phyloP scores from a whole-genome alignment of 2,797 vertebrate species.

The Brotula barbata region DNA sequence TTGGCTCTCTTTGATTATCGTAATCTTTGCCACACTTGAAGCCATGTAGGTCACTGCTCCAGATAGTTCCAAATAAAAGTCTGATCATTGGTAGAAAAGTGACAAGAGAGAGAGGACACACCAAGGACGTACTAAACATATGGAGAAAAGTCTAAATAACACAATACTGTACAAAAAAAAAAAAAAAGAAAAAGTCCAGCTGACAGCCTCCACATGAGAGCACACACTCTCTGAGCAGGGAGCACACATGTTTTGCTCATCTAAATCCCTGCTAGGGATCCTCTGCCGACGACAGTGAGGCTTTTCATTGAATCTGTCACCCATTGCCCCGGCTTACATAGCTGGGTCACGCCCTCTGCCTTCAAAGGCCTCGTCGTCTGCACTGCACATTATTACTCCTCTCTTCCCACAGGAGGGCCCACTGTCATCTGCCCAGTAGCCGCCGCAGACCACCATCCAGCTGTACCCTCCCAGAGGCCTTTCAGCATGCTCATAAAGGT shows the following conservation, averaged over 20 bases:
- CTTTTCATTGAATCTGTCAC: conserved; percentile 57
- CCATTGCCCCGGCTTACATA: conserved; percentile 52
- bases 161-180: neutral
- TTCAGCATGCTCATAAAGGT: conserved; percentile 65
- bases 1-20: too few species aligned
- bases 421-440: conserved; percentile 47
- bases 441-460: conserved; percentile 51
- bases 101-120: too few species aligned
- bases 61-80: too few species aligned
- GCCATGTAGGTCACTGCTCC: too few species aligned
- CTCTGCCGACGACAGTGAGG: conserved; percentile 29
- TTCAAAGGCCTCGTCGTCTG: conserved; percentile 70
- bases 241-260: conserved; percentile 42
- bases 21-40: too few species aligned
- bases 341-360: conserved; percentile 58
- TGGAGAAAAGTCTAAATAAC: neutral
- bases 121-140: too few species aligned
- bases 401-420: conserved; percentile 39
- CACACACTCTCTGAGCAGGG: conserved; percentile 6
- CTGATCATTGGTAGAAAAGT: too few species aligned
- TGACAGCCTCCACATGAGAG: neutral
- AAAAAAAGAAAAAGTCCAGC: neutral
- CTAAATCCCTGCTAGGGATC: conserved; percentile 19
- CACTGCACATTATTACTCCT: conserved; percentile 63
- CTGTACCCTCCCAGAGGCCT: conserved; percentile 46